These are phyloP conservation scores for Rhadinocentrus ornatus DNA, from an alignment of 2,797 vertebrate genomes.

Conservation along the genomic window DNA sequence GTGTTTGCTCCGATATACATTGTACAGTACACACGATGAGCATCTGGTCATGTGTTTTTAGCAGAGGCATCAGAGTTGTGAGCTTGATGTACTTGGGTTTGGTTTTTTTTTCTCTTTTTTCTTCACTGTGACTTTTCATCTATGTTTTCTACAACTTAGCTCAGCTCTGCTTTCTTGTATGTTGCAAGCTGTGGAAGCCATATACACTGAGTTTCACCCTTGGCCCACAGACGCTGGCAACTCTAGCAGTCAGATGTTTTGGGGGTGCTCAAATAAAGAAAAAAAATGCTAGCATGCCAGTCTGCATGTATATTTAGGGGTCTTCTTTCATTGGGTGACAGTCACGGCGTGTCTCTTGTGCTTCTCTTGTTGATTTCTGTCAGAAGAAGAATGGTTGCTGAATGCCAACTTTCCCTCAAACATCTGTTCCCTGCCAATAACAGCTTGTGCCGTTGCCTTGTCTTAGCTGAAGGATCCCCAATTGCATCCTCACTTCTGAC, in stretches of 20 bases:
- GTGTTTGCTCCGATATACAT: conserved; percentile 69
- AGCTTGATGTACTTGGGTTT: conserved; percentile 42
- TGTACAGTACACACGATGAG: conserved; percentile 50
- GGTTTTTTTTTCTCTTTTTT: neutral
- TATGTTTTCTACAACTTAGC: conserved; percentile 49
- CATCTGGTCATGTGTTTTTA: conserved; percentile 52
- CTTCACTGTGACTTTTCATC: conserved; percentile 26
- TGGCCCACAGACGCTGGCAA: conserved; percentile 62
- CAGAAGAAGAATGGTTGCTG: conserved; percentile 78
- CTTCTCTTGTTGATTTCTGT: conserved; percentile 80
- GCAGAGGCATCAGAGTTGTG: conserved; percentile 60
- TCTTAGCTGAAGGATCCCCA: conserved; percentile 78
- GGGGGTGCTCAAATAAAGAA: conserved; percentile 69
- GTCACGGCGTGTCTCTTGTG: conserved; percentile 73
- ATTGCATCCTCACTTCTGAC: conserved; percentile 77
- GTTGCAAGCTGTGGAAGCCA: conserved; percentile 35
- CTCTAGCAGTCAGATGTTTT: conserved; percentile 73
- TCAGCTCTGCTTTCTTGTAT: conserved; percentile 39
- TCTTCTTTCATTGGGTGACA: conserved; percentile 78
- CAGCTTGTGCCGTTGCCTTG: conserved; percentile 80
- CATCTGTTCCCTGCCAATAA: conserved; percentile 86
- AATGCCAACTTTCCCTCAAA: conserved; percentile 84
- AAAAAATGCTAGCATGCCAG: conserved; percentile 64
- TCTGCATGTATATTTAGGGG: conserved; percentile 74
- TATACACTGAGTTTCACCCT: conserved; percentile 50